Conservation (phyloP, 1,140 invertebrate species). For the Octopus sinensis region DNA sequence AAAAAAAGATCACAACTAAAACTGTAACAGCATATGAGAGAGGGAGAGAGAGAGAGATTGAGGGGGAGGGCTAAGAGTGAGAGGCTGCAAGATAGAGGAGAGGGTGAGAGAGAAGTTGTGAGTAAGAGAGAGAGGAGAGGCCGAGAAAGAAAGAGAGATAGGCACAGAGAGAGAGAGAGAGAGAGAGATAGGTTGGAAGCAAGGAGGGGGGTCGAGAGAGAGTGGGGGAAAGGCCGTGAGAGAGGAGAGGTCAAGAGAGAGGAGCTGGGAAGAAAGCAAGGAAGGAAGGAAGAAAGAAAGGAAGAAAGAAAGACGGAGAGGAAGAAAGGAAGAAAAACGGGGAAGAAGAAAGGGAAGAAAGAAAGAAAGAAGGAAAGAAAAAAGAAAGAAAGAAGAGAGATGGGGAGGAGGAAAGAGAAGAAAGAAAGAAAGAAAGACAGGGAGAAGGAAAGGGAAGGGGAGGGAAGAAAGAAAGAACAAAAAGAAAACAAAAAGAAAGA, state of each 20-base stretch:
- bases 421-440: too few relatives aligned
- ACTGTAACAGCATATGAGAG: too few relatives aligned
- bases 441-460: too few relatives aligned
- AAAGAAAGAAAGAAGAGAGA: rapidly evolving
- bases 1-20: too few relatives aligned
- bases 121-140: not conserved
- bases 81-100: not conserved
- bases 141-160: not conserved
- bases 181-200: not conserved
- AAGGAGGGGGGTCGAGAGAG: not conserved
- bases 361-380: too few relatives aligned
- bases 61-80: not conserved
- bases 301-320: too few relatives aligned
- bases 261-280: too few relatives aligned
- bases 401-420: too few relatives aligned
- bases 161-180: not conserved
- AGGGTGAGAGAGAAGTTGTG: not conserved
- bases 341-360: too few relatives aligned
- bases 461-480: rapidly evolving
- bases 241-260: too few relatives aligned
- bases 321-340: rapidly evolving
- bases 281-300: too few relatives aligned
- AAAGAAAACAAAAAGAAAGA: too few relatives aligned
- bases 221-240: not conserved
- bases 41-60: not conserved